These are phyloP conservation scores for Bursaphelenchus mucronatus DNA, from an alignment of 1,140 invertebrate genomes.

Conservation along the genomic window DNA sequence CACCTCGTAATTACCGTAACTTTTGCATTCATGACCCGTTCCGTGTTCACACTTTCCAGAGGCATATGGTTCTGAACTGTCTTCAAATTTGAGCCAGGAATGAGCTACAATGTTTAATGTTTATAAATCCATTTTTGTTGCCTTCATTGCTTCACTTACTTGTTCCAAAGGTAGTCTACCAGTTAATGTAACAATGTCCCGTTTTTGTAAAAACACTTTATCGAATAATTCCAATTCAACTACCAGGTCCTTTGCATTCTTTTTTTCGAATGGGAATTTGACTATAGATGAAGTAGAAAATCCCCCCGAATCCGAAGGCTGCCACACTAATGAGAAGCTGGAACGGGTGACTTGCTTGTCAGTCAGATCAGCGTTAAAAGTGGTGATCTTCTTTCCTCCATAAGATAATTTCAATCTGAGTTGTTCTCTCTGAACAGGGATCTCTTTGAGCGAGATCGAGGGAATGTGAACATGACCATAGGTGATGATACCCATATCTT, in stretches of 20 bases:
- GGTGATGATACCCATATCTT: slow-evolving; percentile 47
- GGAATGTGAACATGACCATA: slow-evolving; percentile 60
- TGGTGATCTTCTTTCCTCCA: slow-evolving; percentile 37
- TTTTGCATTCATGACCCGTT: slow-evolving; percentile 33
- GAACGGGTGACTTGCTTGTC: slow-evolving; percentile 60
- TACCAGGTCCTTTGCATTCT: slow-evolving; percentile 39
- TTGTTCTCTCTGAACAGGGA: slow-evolving; percentile 59
- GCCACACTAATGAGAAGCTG: slow-evolving; percentile 59
- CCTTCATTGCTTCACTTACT: slow-evolving; percentile 18
- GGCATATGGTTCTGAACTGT: slow-evolving; percentile 37
- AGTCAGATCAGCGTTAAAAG: slow-evolving; percentile 57
- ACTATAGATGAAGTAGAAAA: slow-evolving; percentile 48
- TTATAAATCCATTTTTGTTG: not conserved
- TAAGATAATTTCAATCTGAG: slow-evolving; percentile 50
- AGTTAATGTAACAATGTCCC: slow-evolving; percentile 31
- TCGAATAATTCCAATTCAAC: slow-evolving; percentile 44
- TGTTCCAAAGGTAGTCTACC: slow-evolving; percentile 36
- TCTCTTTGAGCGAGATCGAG: slow-evolving; percentile 57
- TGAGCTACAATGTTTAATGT: slow-evolving; percentile 28
- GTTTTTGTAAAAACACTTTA: slow-evolving; percentile 42
- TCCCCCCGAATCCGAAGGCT: slow-evolving; percentile 48
- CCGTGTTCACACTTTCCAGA: slow-evolving; percentile 35
- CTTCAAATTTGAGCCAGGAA: slow-evolving; percentile 36
- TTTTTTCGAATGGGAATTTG: slow-evolving; percentile 59
- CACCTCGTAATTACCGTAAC: slow-evolving; percentile 46